phyloP scores from a whole-genome alignment of 2,888 invertebrate species.

The Malachius bipustulatus region DNA sequence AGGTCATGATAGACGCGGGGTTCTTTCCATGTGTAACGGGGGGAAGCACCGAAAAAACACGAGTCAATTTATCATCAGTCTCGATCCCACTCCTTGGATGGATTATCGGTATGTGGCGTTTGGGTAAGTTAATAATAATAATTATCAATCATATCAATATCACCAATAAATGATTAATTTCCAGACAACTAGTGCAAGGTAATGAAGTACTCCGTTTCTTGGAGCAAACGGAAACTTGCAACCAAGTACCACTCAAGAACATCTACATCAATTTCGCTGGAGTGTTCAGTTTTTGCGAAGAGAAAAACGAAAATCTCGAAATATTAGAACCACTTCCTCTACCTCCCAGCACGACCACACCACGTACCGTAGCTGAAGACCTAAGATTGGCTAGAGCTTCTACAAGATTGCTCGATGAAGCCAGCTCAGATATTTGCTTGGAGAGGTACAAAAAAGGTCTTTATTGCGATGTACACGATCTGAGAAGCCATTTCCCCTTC shows the following conservation, averaged over 20 bases:
- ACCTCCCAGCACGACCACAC: constrained; percentile 10
- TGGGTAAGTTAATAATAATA: constrained; percentile 39
- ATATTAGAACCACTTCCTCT: background rate
- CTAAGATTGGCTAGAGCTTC: constrained; percentile 11
- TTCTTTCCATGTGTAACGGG: constrained; percentile 60
- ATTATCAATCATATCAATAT: too few relatives aligned
- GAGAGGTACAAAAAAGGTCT: constrained; percentile 20
- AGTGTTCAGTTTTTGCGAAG: background rate
- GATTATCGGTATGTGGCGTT: constrained; percentile 59
- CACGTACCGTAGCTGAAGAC: constrained; percentile 8
- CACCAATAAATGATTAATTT: too few relatives aligned
- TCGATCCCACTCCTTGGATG: constrained; percentile 61
- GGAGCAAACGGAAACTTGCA: background rate
- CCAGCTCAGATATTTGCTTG: constrained; percentile 16
- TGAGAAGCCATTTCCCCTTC: constrained; percentile 21
- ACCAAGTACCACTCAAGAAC: background rate
- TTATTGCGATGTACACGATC: constrained; percentile 23
- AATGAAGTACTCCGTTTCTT: background rate
- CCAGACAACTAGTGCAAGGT: background rate
- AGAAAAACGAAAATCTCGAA: background rate
- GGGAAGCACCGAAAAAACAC: constrained; percentile 53
- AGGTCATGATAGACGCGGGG: constrained; percentile 52
- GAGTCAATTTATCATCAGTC: constrained; percentile 56
- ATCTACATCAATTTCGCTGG: background rate
- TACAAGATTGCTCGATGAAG: constrained; percentile 6